Conservation (phyloP, 2,888 invertebrate genomes). For the Acanthoscelides obtectus region DNA sequence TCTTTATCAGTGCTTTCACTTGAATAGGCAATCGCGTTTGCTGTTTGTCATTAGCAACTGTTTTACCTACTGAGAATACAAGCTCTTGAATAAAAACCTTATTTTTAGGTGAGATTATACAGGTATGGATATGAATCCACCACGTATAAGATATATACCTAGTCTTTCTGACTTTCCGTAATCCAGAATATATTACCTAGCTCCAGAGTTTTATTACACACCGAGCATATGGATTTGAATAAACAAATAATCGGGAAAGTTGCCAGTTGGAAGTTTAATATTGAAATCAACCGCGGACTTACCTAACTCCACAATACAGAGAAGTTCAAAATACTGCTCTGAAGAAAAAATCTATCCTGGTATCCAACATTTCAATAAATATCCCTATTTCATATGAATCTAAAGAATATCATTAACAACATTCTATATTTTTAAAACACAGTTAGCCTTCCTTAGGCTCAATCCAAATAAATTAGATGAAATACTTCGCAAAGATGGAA, state of each 20-base stretch:
- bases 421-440: no score
- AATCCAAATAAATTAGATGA: no score
- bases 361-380: no score
- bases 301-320: not conserved
- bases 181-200: not conserved
- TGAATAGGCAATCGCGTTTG: no score
- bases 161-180: not conserved
- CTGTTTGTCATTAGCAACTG: no score
- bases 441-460: no score
- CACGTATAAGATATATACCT: not conserved
- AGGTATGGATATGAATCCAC: not conserved
- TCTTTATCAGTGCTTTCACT: no score
- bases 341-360: no score
- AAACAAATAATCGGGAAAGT: not conserved
- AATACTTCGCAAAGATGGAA: no score
- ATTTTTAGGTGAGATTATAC: not conserved
- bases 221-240: not conserved
- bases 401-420: no score
- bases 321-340: not conserved
- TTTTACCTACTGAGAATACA: no score
- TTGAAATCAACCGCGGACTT: not conserved
- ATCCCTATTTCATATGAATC: no score
- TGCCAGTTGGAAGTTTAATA: not conserved
- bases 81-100: not conserved
- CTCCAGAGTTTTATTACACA: not conserved